Base-by-base conservation (phyloP, 2,113 vertebrate species). In the Sprattus sprattus region DNA sequence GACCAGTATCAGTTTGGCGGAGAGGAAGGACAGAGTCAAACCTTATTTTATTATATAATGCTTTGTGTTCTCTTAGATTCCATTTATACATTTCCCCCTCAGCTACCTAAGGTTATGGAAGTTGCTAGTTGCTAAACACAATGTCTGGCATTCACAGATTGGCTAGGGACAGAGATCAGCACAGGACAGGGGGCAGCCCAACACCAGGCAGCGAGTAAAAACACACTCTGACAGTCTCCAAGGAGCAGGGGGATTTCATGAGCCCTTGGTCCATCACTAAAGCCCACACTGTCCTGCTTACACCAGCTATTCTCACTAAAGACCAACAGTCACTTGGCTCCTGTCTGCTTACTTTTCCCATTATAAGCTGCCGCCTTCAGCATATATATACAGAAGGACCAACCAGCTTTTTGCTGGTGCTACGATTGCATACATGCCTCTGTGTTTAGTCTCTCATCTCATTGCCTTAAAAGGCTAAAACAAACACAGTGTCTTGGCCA, bases 391-490 rank as follows among this genome's bases (percentile, higher is more conserved):
- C 75, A 75, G 71, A 28, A 11, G 44, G 86, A 83, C 85, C 86
- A 82, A 86, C 39, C 4, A 90, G 90, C 86, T 89, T 85, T 87
- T 89, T 7, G 10, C 67, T 52, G 81, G 39, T 83, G 84, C 39
- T 71, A 54, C 11, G 71, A 81, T 82, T 87, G 71, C 71, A 78
- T 39, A 32, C 71, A 78, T 78, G 32, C 71, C 71, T 78, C 11
- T 5, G 11, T 3, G 71, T 10, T 78, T 78, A 78, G 28, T 28
- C 28, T 39, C 25, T 13, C 71, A 39, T 80, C 85, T 28, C 85
- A 88, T 87, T 83, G 50, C 93, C 94, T 92, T 94, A 95, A 94
- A 95, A 94, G 93, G 93, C 86, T 82, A 93, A 92, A 88, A 86
- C 87, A 92, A 93, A 91, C 90, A 92, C 84, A 52, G 82, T 85